Evolutionary conservation across 2,113 vertebrate species (phyloP), one percentile per base, ranked within the genome.

Genomic region (Oplegnathus fasciatus): DNA sequence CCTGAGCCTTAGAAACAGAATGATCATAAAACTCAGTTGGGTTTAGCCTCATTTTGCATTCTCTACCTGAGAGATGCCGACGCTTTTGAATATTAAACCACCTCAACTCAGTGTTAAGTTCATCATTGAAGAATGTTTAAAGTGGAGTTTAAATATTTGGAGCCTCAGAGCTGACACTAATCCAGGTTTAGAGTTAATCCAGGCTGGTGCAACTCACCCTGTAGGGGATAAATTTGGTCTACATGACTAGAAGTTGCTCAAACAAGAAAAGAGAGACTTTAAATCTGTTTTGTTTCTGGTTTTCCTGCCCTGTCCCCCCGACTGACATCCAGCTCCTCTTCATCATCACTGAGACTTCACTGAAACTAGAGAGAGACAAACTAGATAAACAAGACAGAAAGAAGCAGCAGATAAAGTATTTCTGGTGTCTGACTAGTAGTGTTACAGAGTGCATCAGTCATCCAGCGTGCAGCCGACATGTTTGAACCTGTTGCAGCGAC

Each of bases 151-250:
- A 30, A 72, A 75, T 18, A 62, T 69, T 8, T 24, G 46, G 62
- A 70, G 57, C 5, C 48, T 46, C 28, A 9, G 62, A 7, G 34
- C 11, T n/a, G 65, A 71, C 78, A 71, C 72, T 86, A 58, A 77
- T 81, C 84, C 44, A 10, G 58, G 66, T 81, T 76, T 44, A 65
- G 62, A 85, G 54, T 46, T 24, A 80, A 70, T 69, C 70, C 64
- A 14, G 68, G n/a, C 67, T 65, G 82, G 9, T 40, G 67, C 48
- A 5, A 0, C 50, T 78, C 61, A 13, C 1, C 61, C 75, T 20
- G 67, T 2, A 40, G 69, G 52, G 44, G 77, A 37, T 4, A 4
- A 20, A 24, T 13, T 1, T 2, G 28, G 52, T 55, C 69, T 37
- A 24, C 74, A 54, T 0, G 68, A 40, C 24, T 11, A 28, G 9